phyloP scores from a whole-genome alignment of 92 coral and sea anemone species.

The Porites cylindrica region DNA sequence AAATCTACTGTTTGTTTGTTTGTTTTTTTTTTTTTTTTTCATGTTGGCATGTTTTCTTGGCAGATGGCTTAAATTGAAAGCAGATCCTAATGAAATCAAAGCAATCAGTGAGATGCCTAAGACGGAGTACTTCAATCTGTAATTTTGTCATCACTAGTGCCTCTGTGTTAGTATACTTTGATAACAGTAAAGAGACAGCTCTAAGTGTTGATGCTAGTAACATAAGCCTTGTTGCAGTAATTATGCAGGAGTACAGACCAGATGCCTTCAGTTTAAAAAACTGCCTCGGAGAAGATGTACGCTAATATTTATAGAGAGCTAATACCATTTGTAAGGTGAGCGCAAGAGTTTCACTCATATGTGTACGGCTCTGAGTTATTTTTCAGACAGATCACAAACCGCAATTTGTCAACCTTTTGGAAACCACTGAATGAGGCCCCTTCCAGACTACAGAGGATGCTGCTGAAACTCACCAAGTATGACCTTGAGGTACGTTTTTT shows the following conservation, averaged over 20 bases:
- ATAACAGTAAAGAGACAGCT: too few relatives aligned
- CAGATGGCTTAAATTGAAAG: slow-evolving; percentile 40
- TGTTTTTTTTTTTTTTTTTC: too few relatives aligned
- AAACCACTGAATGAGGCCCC: not conserved
- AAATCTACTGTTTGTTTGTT: too few relatives aligned
- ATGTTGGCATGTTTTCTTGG: slow-evolving; percentile 33
- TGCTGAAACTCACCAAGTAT: slow-evolving; percentile 67
- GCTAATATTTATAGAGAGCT: slow-evolving; percentile 55
- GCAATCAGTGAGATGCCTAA: slow-evolving; percentile 60
- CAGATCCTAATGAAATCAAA: slow-evolving; percentile 47
- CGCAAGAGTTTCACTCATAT: slow-evolving; percentile 38
- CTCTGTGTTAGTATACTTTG: slow-evolving; percentile 21
- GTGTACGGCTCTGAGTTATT: slow-evolving; percentile 48
- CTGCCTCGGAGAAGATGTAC: slow-evolving; percentile 37
- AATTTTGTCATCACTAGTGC: slow-evolving; percentile 36
- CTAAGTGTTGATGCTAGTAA: not conserved
- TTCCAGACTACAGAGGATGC: slow-evolving; percentile 59
- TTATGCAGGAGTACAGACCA: slow-evolving; percentile 57
- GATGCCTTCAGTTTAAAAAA: slow-evolving; percentile 53
- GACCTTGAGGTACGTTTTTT: slow-evolving; percentile 52
- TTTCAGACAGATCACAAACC: slow-evolving; percentile 60
- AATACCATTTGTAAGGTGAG: slow-evolving; percentile 14
- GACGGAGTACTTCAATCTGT: slow-evolving; percentile 46
- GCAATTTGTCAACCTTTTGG: slow-evolving; percentile 33
- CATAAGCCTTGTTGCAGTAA: slow-evolving; percentile 59